Percentiles rank a stretch among this genome's conserved stretches.
Conservation (phyloP, 2,113 vertebrate species). For the Eudyptes chrysolophus region DNA sequence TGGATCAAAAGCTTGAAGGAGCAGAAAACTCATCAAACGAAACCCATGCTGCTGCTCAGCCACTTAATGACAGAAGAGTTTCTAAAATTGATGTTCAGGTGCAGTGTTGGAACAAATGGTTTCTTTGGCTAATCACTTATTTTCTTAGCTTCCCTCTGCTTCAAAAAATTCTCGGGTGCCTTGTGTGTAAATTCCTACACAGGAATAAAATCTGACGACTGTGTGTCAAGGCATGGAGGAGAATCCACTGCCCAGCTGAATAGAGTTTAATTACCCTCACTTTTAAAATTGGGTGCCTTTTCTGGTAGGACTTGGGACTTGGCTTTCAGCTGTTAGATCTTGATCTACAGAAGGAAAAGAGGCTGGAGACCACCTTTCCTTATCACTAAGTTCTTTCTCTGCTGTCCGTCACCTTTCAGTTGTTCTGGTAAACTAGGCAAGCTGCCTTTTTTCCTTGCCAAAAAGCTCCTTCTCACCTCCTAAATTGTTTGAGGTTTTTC, state of each 20-base stretch:
- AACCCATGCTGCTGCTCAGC: background rate
- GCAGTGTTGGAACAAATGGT: background rate
- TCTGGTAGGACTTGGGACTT: background rate
- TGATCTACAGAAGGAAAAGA: background rate
- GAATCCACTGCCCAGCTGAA: background rate
- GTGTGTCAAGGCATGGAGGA: background rate
- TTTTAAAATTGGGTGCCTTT: background rate
- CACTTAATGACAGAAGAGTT: background rate
- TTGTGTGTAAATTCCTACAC: background rate
- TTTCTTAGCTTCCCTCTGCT: background rate
- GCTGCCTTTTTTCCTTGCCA: background rate
- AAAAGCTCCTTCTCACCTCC: background rate
- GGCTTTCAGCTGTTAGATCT: background rate
- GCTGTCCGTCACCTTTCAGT: background rate
- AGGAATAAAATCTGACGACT: background rate
- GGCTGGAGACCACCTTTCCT: background rate
- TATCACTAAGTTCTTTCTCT: background rate
- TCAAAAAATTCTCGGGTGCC: background rate
- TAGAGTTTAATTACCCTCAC: background rate
- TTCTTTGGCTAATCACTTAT: background rate
- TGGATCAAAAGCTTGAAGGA: background rate
- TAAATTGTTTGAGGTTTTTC: background rate
- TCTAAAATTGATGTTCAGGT: background rate
- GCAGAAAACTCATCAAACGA: background rate
- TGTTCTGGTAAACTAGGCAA: background rate